Base-by-base conservation (phyloP, 2,113 vertebrate genomes). In the Proterorhinus semilunaris region DNA sequence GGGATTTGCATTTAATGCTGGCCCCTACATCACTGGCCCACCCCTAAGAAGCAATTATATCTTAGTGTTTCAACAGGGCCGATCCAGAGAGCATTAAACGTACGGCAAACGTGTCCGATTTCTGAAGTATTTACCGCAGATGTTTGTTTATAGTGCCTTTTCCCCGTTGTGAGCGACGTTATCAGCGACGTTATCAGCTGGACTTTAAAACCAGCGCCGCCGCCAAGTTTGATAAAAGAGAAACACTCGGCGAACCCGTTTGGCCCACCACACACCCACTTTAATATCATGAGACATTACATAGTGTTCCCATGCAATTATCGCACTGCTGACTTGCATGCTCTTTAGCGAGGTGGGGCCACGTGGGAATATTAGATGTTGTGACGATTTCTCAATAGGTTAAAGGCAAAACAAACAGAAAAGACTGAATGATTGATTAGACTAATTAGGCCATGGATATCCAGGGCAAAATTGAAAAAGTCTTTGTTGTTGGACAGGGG, bases 151-250 rank as follows among this genome's bases (percentile, higher is more conserved):
- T 71, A 43, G 62, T 58, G 9, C 12, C 27, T 27, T 58, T 68
- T 68, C 83, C 71, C 68, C 46, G 6, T 67, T 81, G 66, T 68
- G 27, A 76, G 73, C 51, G 78, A 48, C 62, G 57, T 58, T 75
- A 87, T 85, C 71, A 57, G 50, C 43, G n/a, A 45, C 84, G n/a
- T 91, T 88, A 91, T 91, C 87, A 78, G 80, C 66, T 87, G 87
- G 80, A 90, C 89, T 87, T 88, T 88, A 61, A 78, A 72, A 82
- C 49, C 43, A 78, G 69, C 75, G 79, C 78, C 58, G 21, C 66
- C 65, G 66, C 78, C 62, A 69, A 72, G 72, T 74, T 69, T 80
- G 85, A 87, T 86, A 79, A 83, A n/a, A 83, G 62, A 62, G 44
- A 55, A 62, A 72, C 71, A 62, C 76, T 76, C 77, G 8, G 48